Conservation (phyloP, 2,888 invertebrate genomes). For the Tuta absoluta region DNA sequence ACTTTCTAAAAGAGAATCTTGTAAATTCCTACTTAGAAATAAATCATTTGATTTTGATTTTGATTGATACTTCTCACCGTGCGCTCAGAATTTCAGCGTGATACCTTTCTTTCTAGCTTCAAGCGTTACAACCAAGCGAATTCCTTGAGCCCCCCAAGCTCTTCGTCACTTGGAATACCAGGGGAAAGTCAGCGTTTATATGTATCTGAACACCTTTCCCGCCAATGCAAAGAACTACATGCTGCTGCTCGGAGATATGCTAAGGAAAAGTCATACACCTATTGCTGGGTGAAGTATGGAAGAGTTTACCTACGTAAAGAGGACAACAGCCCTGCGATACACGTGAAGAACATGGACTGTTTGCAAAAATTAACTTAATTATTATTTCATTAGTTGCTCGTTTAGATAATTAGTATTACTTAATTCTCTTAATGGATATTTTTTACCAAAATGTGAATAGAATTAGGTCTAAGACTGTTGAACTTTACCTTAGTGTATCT, state of each 20-base stretch:
- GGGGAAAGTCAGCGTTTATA: not conserved
- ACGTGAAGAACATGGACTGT: not conserved
- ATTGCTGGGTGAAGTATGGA: not conserved
- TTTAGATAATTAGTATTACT: too few relatives aligned
- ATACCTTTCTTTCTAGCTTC: not conserved
- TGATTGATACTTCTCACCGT: too few relatives aligned
- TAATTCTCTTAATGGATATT: too few relatives aligned
- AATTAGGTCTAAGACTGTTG: constrained; percentile 3
- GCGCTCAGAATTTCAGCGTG: not conserved
- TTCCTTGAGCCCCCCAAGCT: not conserved
- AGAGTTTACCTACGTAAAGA: constrained; percentile 5
- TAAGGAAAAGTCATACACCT: not conserved
- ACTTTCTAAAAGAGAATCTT: too few relatives aligned
- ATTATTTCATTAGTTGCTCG: not conserved
- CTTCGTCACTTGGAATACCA: not conserved
- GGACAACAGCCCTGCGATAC: not conserved
- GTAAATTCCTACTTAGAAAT: too few relatives aligned
- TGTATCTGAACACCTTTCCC: not conserved
- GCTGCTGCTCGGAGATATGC: not conserved
- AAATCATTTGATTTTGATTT: too few relatives aligned
- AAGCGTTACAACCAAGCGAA: not conserved
- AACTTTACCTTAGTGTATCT: not conserved
- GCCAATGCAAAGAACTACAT: constrained; percentile 5
- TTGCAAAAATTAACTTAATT: not conserved
- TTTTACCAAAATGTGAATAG: constrained; percentile 19